These are phyloP conservation scores for Gortyna flavago DNA, from an alignment of 2,888 invertebrate species.

Conservation along the genomic window DNA sequence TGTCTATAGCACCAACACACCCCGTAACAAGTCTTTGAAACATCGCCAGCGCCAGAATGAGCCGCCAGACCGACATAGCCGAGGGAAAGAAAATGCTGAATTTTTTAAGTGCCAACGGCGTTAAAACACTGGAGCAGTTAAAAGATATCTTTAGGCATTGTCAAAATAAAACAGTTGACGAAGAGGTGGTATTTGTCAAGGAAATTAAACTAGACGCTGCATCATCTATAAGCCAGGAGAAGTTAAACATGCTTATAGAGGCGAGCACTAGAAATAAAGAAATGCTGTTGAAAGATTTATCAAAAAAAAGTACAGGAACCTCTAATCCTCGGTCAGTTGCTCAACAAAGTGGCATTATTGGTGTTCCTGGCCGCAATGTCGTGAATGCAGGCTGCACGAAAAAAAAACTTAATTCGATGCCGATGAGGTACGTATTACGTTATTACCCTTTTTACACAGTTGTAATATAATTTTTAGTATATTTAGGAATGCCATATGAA, in stretches of 20 bases:
- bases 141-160: background rate
- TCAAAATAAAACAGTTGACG: background rate
- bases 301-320: background rate
- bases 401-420: background rate
- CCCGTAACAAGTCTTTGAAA: background rate
- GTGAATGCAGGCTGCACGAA: background rate
- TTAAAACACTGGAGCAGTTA: conserved; percentile 7
- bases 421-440: conserved; percentile 19
- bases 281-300: background rate
- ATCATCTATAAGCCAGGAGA: background rate
- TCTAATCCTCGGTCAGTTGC: too few species aligned
- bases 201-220: background rate
- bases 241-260: background rate
- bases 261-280: conserved; percentile 15
- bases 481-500: background rate
- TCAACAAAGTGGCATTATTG: too few species aligned
- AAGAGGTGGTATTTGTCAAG: conserved; percentile 18
- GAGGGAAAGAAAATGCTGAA: conserved; percentile 26
- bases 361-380: background rate
- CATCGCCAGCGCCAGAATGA: background rate
- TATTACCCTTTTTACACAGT: background rate
- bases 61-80: background rate
- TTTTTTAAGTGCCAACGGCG: conserved; percentile 1
- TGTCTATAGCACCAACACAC: background rate
- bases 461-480: too few species aligned